These are phyloP conservation scores for Pseudorhiza aurosa DNA, from an alignment of 30 jellyfish, hydroid and myxozoan species.

Conservation along the genomic window DNA sequence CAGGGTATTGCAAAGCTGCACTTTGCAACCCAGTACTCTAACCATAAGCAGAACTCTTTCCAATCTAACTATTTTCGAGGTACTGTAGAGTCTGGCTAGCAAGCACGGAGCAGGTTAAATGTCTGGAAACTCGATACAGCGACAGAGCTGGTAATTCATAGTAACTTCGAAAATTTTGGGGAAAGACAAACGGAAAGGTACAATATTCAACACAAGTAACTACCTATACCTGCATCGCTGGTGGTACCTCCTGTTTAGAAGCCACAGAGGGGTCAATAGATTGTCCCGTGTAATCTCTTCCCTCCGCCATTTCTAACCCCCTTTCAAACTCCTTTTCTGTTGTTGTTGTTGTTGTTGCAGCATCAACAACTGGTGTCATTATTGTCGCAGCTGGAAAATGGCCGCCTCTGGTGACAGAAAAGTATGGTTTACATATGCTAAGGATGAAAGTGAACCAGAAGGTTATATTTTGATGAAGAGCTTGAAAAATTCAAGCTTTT, in stretches of 20 bases:
- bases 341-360: constrained; percentile 9
- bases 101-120: too few species aligned
- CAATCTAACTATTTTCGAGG: too few species aligned
- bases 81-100: too few species aligned
- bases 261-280: background rate
- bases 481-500: too few species aligned
- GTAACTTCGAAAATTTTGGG: too few species aligned
- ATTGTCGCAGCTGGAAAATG: constrained; percentile 6
- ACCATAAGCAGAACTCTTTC: too few species aligned
- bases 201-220: background rate
- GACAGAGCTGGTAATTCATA: too few species aligned
- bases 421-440: constrained; percentile 44
- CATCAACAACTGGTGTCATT: constrained; percentile 1
- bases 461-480: too few species aligned
- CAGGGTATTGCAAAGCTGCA: too few species aligned
- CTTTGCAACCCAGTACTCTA: too few species aligned
- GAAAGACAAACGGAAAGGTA: too few species aligned
- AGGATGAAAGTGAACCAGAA: constrained; percentile 26
- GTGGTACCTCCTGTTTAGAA: background rate
- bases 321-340: background rate
- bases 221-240: background rate
- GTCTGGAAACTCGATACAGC: too few species aligned
- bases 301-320: background rate
- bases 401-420: constrained; percentile 7
- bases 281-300: background rate